Conservation (phyloP, 1,140 invertebrate species). For the Drosophila littoralis region DNA sequence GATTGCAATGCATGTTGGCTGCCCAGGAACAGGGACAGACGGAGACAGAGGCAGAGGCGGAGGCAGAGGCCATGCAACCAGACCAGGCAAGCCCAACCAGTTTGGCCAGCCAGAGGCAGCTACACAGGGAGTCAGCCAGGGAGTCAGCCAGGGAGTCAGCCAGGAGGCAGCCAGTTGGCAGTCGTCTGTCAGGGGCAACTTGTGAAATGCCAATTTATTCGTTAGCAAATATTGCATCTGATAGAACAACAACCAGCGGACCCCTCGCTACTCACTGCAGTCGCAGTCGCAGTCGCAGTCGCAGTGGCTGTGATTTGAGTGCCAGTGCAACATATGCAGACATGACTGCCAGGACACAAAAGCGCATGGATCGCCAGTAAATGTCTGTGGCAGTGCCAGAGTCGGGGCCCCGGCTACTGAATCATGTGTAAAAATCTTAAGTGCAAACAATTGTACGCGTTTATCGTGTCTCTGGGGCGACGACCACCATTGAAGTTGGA, state of each 20-base stretch:
- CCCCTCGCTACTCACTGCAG: constrained; percentile 12
- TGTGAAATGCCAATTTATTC: constrained; percentile 83
- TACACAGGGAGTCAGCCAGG: constrained; percentile 22
- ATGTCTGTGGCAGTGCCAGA: constrained; percentile 41
- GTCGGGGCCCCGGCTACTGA: constrained; percentile 68
- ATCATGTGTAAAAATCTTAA: constrained; percentile 84
- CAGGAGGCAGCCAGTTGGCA: constrained; percentile 59
- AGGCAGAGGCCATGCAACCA: constrained; percentile 6
- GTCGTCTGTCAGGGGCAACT: constrained; percentile 79
- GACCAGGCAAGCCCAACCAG: constrained; percentile 43
- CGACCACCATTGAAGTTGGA: constrained; percentile 79
- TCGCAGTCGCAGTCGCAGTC: constrained; percentile 5
- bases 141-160: constrained; percentile 29
- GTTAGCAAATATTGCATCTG: constrained; percentile 83
- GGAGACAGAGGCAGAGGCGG: constrained; percentile 3
- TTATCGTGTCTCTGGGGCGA: constrained; percentile 82
- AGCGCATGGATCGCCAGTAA: constrained; percentile 35
- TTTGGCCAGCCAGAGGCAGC: constrained; percentile 32
- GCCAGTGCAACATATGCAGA: constrained; percentile 81
- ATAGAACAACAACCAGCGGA: constrained; percentile 67
- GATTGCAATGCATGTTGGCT: constrained; percentile 80
- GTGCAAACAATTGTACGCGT: constrained; percentile 84
- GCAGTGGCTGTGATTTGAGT: constrained; percentile 64
- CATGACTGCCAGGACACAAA: constrained; percentile 70
- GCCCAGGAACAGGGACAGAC: constrained; percentile 36